A percentile compares a stretch with the other conserved stretches of the same genome.
phyloP scores from a whole-genome alignment of 2,113 vertebrate genomes.

The Talpa occidentalis region DNA sequence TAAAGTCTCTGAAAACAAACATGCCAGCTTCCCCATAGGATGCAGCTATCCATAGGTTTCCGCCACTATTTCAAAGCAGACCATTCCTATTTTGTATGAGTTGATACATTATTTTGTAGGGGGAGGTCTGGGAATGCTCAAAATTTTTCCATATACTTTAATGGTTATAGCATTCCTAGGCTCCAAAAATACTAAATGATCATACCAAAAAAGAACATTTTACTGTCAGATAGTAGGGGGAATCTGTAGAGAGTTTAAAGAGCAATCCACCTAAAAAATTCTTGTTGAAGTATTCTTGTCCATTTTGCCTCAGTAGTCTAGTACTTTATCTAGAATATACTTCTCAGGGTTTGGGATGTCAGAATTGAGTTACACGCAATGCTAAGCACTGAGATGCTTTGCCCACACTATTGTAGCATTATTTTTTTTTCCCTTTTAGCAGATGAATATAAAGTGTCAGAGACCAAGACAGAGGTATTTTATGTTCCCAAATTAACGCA shows the following conservation, averaged over 20 bases:
- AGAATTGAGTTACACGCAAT: conserved; percentile 30
- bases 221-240: background rate
- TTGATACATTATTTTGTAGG: background rate
- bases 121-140: background rate
- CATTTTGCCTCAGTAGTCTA: background rate
- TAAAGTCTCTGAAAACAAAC: conserved; percentile 25
- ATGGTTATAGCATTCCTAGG: background rate
- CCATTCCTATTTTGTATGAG: background rate
- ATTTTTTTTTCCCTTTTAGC: background rate
- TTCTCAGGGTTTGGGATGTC: background rate
- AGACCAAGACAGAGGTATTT: conserved; percentile 23
- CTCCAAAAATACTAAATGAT: background rate
- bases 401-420: background rate
- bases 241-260: conserved; percentile 33
- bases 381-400: conserved; percentile 38
- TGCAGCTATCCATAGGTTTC: background rate
- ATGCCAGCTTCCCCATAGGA: background rate
- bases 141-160: background rate
- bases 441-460: conserved; percentile 36
- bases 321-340: background rate
- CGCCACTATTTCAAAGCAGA: background rate
- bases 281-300: background rate
- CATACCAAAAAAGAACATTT: background rate
- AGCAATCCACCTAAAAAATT: conserved; percentile 25
- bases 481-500: conserved; percentile 34